A percentile compares a stretch with the other conserved stretches of the same genome.
Conservation (phyloP, 2,113 vertebrate species). For the Tachysurus fulvidraco region DNA sequence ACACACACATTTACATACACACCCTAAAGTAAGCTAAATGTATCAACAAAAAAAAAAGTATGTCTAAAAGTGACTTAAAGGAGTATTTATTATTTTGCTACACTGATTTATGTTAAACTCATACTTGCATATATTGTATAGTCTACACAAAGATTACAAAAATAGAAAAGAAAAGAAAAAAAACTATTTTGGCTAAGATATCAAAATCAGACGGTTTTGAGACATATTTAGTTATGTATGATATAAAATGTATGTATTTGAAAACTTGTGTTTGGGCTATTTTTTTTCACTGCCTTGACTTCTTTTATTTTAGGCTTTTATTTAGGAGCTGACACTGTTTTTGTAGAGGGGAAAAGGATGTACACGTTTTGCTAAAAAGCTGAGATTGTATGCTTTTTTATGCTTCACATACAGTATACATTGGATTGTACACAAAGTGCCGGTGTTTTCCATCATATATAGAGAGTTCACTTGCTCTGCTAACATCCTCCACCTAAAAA, state of each 20-base stretch:
- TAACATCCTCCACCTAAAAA: neutral
- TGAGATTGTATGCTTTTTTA: neutral
- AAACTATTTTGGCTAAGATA: conserved; percentile 69
- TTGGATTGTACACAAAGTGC: neutral
- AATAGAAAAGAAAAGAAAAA: conserved; percentile 49
- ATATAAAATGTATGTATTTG: conserved; percentile 73
- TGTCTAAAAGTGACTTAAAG: conserved; percentile 69
- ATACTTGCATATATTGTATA: conserved; percentile 72
- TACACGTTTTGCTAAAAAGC: conserved; percentile 32
- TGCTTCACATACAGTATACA: conserved; percentile 13
- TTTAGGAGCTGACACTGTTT: conserved; percentile 48
- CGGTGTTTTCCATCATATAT: neutral
- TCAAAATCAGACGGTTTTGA: conserved; percentile 56
- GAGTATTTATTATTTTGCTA: conserved; percentile 93
- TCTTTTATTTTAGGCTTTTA: conserved; percentile 49
- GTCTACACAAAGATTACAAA: conserved; percentile 65
- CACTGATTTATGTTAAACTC: conserved; percentile 71
- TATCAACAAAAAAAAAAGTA: conserved; percentile 75
- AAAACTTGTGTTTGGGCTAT: conserved; percentile 67
- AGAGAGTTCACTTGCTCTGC: neutral
- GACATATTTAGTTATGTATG: conserved; percentile 64
- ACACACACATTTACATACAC: conserved; percentile 63
- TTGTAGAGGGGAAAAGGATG: conserved; percentile 25
- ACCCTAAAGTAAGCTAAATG: conserved; percentile 85
- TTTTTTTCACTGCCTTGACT: conserved; percentile 59